Percentiles rank a stretch among this genome's conserved stretches.
phyloP scores from a whole-genome alignment of 2,797 vertebrate genomes.

The Darevskia nairensis region DNA sequence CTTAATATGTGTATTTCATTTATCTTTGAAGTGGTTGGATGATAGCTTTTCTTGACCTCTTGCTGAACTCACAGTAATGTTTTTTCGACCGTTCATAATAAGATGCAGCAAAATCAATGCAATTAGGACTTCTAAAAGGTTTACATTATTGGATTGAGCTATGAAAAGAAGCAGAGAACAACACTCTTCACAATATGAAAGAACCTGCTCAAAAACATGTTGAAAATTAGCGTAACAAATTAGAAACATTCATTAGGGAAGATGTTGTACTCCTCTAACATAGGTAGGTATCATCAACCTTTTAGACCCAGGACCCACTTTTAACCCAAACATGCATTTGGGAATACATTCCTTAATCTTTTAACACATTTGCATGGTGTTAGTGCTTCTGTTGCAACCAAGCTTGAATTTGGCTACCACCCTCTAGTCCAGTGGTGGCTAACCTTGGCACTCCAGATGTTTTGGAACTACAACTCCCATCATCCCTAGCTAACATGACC shows the following conservation, averaged over 20 bases:
- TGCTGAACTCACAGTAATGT: not conserved
- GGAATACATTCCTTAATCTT: too few species aligned
- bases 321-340: too few species aligned
- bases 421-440: too few species aligned
- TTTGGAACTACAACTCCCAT: too few species aligned
- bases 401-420: too few species aligned
- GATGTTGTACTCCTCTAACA: too few species aligned
- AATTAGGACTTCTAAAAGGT: not conserved
- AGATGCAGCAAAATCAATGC: not conserved
- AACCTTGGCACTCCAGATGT: too few species aligned
- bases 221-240: not conserved
- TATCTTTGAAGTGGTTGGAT: not conserved
- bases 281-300: too few species aligned
- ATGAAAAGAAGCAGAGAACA: not conserved
- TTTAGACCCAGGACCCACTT: too few species aligned
- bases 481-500: too few species aligned
- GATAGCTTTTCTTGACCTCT: not conserved
- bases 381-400: too few species aligned
- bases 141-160: not conserved
- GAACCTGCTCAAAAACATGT: not conserved
- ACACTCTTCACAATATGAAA: not conserved
- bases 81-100: constrained; percentile 8
- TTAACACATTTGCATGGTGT: too few species aligned
- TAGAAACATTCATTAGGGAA: not conserved
- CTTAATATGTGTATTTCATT: not conserved